Evolutionary conservation across 2,888 invertebrate species (phyloP).

Genomic region (Frankliniella fusca): DNA sequence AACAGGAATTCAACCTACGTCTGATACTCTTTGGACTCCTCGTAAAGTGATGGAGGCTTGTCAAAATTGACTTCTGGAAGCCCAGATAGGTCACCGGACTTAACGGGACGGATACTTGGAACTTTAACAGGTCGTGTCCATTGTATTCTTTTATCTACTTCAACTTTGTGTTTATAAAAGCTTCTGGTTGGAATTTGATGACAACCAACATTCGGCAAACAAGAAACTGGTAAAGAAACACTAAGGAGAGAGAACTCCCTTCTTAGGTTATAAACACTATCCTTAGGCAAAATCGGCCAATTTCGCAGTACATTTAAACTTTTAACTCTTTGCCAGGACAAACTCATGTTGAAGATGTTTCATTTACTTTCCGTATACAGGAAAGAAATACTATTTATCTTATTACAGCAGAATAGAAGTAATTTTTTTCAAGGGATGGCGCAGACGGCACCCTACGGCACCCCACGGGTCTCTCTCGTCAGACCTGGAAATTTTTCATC

Average conservation of each 20-base stretch:
- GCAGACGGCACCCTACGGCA: too few species aligned
- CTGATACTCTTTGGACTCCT: constrained; percentile 64
- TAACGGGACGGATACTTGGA: constrained; percentile 59
- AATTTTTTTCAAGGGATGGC: too few species aligned
- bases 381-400: too few species aligned
- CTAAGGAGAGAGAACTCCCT: neutral
- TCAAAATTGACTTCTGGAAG: constrained; percentile 55
- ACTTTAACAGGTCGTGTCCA: constrained; percentile 72
- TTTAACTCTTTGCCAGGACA: neutral
- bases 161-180: neutral
- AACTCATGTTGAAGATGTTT: neutral
- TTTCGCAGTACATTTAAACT: neutral
- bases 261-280: neutral
- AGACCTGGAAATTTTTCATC: too few species aligned
- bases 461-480: too few species aligned
- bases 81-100: constrained; percentile 65
- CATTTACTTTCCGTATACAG: neutral
- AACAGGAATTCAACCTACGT: constrained; percentile 51
- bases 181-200: neutral
- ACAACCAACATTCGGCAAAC: neutral
- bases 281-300: neutral
- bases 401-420: too few species aligned
- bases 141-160: constrained; percentile 51
- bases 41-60: constrained; percentile 53
- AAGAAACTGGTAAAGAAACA: neutral